Evolutionary conservation across 35 echinoderm and acorn worm species (phyloP).

Genomic region (Diadema setosum): DNA sequence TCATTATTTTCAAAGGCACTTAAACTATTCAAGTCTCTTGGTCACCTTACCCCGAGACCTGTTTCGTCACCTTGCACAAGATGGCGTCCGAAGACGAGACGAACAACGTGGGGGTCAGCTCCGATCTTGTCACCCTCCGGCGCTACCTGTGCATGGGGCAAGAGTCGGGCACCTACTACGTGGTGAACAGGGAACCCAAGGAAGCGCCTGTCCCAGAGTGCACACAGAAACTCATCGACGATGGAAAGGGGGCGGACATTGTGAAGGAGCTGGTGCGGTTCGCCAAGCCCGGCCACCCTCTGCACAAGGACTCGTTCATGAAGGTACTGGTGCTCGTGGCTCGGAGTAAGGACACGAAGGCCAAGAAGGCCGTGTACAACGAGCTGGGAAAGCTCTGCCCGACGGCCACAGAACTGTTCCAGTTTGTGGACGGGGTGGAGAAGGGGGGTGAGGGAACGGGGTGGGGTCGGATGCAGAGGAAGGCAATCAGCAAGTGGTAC

Average conservation of each 20-base stretch:
- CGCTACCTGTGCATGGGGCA: constrained; percentile 63
- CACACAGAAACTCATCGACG: constrained; percentile 52
- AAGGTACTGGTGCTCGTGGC: constrained; percentile 60
- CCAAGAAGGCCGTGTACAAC: constrained; percentile 66
- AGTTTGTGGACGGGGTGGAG: constrained; percentile 73
- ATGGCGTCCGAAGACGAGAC: not conserved
- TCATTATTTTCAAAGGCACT: no score
- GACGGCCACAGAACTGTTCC: constrained; percentile 73
- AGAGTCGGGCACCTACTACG: constrained; percentile 75
- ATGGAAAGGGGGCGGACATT: constrained; percentile 56
- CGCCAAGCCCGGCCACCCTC: constrained; percentile 26
- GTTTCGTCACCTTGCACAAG: not conserved
- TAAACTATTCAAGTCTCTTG: no score
- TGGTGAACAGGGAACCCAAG: constrained; percentile 35
- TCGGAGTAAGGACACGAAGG: constrained; percentile 35
- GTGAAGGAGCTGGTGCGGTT: constrained; percentile 64
- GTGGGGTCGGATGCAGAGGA: constrained; percentile 77
- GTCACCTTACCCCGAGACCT: no score
- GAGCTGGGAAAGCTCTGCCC: constrained; percentile 58
- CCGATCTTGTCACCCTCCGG: constrained; percentile 11
- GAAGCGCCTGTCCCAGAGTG: constrained; percentile 8
- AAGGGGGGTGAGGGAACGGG: constrained; percentile 51
- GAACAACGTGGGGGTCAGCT: not conserved
- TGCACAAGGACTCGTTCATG: constrained; percentile 48
- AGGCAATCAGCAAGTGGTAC: constrained; percentile 79